Percentiles rank a stretch among this genome's conserved stretches.
phyloP scores from a whole-genome alignment of 2,113 vertebrate species.

The Ranitomeya imitator region DNA sequence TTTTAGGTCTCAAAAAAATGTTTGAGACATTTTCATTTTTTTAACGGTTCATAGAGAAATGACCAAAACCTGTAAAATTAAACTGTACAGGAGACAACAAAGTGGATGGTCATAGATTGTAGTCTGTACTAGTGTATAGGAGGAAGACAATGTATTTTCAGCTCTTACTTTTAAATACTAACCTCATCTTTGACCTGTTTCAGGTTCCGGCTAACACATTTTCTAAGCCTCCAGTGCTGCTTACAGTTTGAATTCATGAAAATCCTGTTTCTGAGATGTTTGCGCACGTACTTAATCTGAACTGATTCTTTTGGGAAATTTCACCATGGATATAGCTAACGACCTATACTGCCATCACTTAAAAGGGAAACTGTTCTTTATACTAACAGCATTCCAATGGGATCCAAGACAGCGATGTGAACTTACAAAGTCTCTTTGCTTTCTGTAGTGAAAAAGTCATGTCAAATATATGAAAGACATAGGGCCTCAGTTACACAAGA shows the following conservation, averaged over 20 bases:
- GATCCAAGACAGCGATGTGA: slow-evolving; percentile 79
- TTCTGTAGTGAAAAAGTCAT: slow-evolving; percentile 75
- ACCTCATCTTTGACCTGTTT: slow-evolving; percentile 92
- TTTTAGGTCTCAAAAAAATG: too few species aligned
- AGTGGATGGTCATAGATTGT: slow-evolving; percentile 58
- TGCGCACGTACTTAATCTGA: slow-evolving; percentile 89
- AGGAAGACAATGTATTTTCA: slow-evolving; percentile 75
- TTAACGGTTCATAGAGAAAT: background rate
- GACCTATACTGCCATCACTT: slow-evolving; percentile 78
- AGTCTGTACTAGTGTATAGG: slow-evolving; percentile 72
- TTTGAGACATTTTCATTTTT: background rate
- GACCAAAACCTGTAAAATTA: background rate
- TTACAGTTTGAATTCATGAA: slow-evolving; percentile 96
- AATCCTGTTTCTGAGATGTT: slow-evolving; percentile 97
- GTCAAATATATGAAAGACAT: slow-evolving; percentile 60
- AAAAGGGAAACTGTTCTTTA: slow-evolving; percentile 80
- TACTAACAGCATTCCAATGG: slow-evolving; percentile 88
- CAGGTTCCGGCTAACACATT: slow-evolving; percentile 98
- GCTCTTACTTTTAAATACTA: slow-evolving; percentile 81
- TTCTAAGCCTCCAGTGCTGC: slow-evolving; percentile 92
- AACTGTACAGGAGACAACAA: background rate
- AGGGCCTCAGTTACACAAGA: slow-evolving; percentile 73
- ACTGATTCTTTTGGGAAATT: slow-evolving; percentile 88
- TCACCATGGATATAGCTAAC: slow-evolving; percentile 85
- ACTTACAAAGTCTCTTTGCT: slow-evolving; percentile 83